Conservation (phyloP, 2,888 invertebrate species). For the Palloptera scutellata region DNA sequence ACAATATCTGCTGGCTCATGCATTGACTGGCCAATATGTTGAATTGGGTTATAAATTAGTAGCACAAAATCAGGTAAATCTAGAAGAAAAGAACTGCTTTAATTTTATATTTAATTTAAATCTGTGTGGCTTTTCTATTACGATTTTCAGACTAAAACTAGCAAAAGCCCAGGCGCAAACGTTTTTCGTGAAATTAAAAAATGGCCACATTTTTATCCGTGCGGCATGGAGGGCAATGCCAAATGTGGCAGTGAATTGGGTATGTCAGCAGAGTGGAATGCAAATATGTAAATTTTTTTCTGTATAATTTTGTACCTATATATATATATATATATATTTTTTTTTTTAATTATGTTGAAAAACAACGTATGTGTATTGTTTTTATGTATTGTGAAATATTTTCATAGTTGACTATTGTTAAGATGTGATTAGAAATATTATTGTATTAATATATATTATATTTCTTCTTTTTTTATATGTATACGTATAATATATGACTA, state of each 20-base stretch:
- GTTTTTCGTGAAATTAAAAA: slow-evolving; percentile 65
- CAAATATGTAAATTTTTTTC: slow-evolving; percentile 42
- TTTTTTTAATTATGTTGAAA: background rate
- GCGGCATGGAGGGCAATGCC: slow-evolving; percentile 50
- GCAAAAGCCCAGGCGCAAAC: slow-evolving; percentile 66
- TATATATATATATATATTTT: background rate
- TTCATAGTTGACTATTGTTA: background rate
- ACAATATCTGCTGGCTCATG: slow-evolving; percentile 63
- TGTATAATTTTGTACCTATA: background rate
- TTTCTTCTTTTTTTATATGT: too few relatives aligned
- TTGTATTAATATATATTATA: too few relatives aligned
- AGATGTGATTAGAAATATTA: too few relatives aligned
- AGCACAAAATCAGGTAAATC: slow-evolving; percentile 66
- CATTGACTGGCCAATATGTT: slow-evolving; percentile 62
- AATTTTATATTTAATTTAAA: slow-evolving; percentile 6
- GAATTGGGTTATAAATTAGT: slow-evolving; percentile 65
- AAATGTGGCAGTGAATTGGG: slow-evolving; percentile 59
- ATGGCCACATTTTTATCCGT: slow-evolving; percentile 66
- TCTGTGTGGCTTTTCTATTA: slow-evolving; percentile 9
- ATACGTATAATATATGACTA: too few relatives aligned
- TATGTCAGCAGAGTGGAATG: slow-evolving; percentile 54
- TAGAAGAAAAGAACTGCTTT: background rate
- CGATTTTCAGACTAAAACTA: slow-evolving; percentile 57
- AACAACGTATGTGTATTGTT: background rate
- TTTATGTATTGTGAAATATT: slow-evolving; percentile 1